Evolutionary conservation across 92 coral and sea anemone species (phyloP).

Genomic region (Epizoanthus illoricatus): DNA sequence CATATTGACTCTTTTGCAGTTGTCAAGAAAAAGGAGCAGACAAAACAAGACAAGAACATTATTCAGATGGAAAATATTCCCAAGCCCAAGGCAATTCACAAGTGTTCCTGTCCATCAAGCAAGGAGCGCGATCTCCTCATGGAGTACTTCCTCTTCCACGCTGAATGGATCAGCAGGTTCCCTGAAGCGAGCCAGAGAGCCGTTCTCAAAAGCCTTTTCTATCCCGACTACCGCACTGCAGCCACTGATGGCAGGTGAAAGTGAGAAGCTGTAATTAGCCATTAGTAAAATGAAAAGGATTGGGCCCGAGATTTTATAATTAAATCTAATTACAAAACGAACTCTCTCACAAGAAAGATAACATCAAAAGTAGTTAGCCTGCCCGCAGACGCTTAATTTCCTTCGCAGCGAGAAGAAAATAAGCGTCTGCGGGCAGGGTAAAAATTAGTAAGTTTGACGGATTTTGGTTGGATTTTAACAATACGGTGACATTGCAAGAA

Average conservation of each 20-base stretch:
- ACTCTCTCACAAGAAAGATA: no score
- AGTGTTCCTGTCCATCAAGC: background rate
- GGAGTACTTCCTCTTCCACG: slow-evolving; percentile 12
- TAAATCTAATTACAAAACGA: no score
- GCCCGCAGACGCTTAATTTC: no score
- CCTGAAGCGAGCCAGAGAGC: slow-evolving; percentile 20
- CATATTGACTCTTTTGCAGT: background rate
- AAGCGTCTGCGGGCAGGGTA: no score
- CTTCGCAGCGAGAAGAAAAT: no score
- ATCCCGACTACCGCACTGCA: slow-evolving; percentile 7
- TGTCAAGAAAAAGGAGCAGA: background rate
- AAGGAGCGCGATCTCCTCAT: slow-evolving; percentile 18
- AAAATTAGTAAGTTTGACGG: no score
- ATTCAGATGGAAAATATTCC: slow-evolving; percentile 20
- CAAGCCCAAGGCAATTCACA: background rate
- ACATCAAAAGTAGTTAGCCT: no score
- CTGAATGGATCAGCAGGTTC: slow-evolving; percentile 28
- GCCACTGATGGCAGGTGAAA: background rate
- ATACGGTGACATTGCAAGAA: no score
- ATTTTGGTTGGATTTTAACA: no score
- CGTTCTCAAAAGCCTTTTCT: slow-evolving; percentile 12
- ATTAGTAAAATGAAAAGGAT: no score
- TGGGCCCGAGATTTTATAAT: no score
- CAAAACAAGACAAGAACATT: slow-evolving; percentile 16
- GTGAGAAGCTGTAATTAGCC: no score